Evolutionary conservation across 2,888 invertebrate species (phyloP), one percentile per base, ranked within the genome.

Genomic region (Nesidiocoris tenuis): DNA sequence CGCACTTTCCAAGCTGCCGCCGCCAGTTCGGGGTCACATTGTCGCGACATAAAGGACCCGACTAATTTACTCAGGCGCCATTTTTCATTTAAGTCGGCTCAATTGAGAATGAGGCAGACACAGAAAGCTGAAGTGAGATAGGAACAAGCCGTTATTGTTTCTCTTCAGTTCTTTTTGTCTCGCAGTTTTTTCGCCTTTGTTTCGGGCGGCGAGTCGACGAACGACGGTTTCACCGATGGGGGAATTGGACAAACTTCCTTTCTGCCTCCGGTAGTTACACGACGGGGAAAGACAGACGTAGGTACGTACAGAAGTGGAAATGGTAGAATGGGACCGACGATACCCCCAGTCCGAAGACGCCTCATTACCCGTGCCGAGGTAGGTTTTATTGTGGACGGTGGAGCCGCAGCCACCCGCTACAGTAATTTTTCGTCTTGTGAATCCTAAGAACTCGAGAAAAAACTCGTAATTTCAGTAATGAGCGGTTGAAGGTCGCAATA

Each of bases 61-160:
- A 25, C 70, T 70, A 70, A 70, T 70, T 70, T 70, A 70, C 70
- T 25, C 70, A 70, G 70, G 70, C 70, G 70, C 70, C 70, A 70
- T 70, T 70, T 70, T 70, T 70, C 70, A 70, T 70, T 70, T 70
- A 61, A 70, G 70, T 57, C 70, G 70, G 18, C 70, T 70, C 70
- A 70, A 70, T 70, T 70, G 70, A 59, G 39, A 39, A 39, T 39
- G 39, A 39, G 39, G 39, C 39, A 39, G 39, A 39, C 39, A 12
- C 39, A 39, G 39, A 39, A 39, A 39, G 39, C 39, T n/a, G n/a
- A n/a, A n/a, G n/a, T n/a, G 39, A 39, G 39, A 39, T 39, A 39
- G 39, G 39, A 39, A 39, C 39, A 39, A 12, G 39, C 39, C 39
- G 39, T 39, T 39, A 39, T 39, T 39, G 39, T 39, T 39, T 39